phyloP scores from a whole-genome alignment of 35 echinoderm and acorn worm species.

The Hemicentrotus pulcherrimus region DNA sequence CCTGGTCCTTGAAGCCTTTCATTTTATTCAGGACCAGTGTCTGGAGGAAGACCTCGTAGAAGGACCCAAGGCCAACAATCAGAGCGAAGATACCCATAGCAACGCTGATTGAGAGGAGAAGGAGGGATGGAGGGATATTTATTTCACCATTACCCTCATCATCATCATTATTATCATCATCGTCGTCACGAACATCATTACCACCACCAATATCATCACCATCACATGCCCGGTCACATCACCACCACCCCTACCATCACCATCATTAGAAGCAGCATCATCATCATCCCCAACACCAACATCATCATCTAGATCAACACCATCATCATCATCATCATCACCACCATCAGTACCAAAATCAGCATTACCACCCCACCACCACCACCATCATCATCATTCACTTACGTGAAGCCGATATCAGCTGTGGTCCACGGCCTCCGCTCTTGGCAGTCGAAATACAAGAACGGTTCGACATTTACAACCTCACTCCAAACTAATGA shows the following conservation, averaged over 20 bases:
- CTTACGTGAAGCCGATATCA: slow-evolving; percentile 16
- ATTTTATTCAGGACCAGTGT: not conserved
- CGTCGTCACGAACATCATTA: too few species aligned
- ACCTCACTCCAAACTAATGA: not conserved
- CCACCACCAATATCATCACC: too few species aligned
- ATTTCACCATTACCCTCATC: not conserved
- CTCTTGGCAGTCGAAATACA: not conserved
- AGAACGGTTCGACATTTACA: not conserved
- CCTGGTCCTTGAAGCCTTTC: not conserved
- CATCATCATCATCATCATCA: not conserved
- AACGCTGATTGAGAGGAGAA: not conserved
- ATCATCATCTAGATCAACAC: not conserved
- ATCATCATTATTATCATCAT: not conserved
- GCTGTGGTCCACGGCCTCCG: not conserved
- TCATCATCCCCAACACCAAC: not conserved
- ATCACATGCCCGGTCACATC: too few species aligned
- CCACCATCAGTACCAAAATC: not conserved
- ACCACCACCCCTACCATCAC: too few species aligned
- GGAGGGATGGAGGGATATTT: not conserved
- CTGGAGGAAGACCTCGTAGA: slow-evolving; percentile 20
- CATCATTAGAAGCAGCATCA: not conserved
- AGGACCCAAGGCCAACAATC: not conserved
- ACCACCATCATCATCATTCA: not conserved
- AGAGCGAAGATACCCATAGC: not conserved
- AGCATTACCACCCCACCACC: not conserved